phyloP scores from a whole-genome alignment of 35 echinoderm and acorn worm species.

The Stichopus chloronotus region DNA sequence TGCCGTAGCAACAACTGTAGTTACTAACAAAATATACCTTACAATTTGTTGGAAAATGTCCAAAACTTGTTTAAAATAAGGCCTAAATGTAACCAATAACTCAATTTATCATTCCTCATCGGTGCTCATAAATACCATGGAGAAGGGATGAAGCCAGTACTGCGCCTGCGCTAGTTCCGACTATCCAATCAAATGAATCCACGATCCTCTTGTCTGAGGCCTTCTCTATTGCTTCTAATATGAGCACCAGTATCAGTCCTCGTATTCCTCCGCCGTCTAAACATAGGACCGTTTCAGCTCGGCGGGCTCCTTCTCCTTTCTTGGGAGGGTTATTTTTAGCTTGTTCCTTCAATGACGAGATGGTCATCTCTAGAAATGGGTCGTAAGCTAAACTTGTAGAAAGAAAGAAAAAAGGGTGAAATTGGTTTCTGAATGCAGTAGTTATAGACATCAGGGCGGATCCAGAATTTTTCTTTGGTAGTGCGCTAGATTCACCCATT shows the following conservation, averaged over 20 bases:
- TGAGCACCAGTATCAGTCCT: constrained; percentile 28
- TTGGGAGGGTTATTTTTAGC: not conserved
- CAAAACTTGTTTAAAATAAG: too few relatives aligned
- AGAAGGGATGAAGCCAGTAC: constrained; percentile 20
- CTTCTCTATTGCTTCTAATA: constrained; percentile 47
- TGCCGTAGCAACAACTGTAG: too few relatives aligned
- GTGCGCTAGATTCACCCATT: too few relatives aligned
- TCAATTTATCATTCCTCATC: too few relatives aligned
- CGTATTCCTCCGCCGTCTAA: constrained; percentile 57
- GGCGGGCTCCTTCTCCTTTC: not conserved
- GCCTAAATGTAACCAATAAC: too few relatives aligned
- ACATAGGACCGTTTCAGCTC: constrained; percentile 32
- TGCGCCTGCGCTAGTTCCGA: constrained; percentile 47
- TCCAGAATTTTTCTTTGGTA: too few relatives aligned
- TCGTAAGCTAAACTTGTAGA: not conserved
- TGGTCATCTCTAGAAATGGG: constrained; percentile 12
- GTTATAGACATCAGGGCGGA: too few relatives aligned
- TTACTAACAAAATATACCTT: too few relatives aligned
- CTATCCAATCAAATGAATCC: constrained; percentile 59
- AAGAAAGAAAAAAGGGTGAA: not conserved
- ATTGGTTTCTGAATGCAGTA: too few relatives aligned
- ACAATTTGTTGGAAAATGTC: too few relatives aligned
- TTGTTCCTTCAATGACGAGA: not conserved
- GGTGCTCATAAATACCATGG: constrained; percentile 23
- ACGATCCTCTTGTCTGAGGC: not conserved